phyloP scores from a whole-genome alignment of 1,140 invertebrate genomes.

The Caligus rogercresseyi region DNA sequence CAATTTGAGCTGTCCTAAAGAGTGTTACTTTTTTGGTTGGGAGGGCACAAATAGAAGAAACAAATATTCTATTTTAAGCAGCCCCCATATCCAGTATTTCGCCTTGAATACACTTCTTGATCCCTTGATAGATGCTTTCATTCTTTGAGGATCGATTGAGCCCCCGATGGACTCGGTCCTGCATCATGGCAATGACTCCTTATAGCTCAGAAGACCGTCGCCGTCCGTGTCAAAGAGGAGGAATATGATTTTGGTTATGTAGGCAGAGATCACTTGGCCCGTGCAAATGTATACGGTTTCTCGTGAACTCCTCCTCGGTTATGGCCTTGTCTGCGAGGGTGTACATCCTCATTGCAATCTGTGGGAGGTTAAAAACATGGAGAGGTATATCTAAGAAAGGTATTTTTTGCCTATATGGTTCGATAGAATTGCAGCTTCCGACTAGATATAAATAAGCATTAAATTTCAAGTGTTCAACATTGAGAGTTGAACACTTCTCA shows the following conservation, averaged over 20 bases:
- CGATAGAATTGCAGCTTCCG: too few relatives aligned
- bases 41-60: too few relatives aligned
- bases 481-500: too few relatives aligned
- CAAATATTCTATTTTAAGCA: too few relatives aligned
- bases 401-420: too few relatives aligned
- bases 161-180: conserved; percentile 80
- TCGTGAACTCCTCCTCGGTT: conserved; percentile 81
- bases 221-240: conserved; percentile 87
- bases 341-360: conserved; percentile 94
- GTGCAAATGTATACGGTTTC: conserved; percentile 92
- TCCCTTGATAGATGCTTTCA: conserved; percentile 71
- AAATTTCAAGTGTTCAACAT: too few relatives aligned
- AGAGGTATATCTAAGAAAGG: too few relatives aligned
- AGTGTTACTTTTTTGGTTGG: too few relatives aligned
- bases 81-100: not conserved
- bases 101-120: conserved; percentile 49
- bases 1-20: too few relatives aligned
- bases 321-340: conserved; percentile 87
- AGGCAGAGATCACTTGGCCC: conserved; percentile 57
- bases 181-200: conserved; percentile 97
- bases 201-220: conserved; percentile 87
- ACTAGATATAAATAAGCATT: too few relatives aligned
- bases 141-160: conserved; percentile 74
- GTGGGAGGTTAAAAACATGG: not conserved
- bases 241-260: conserved; percentile 68